Evolutionary conservation across 92 coral and sea anemone genomes (phyloP), one percentile per base, ranked within the genome.

Genomic region (Pocillopora meandrina): DNA sequence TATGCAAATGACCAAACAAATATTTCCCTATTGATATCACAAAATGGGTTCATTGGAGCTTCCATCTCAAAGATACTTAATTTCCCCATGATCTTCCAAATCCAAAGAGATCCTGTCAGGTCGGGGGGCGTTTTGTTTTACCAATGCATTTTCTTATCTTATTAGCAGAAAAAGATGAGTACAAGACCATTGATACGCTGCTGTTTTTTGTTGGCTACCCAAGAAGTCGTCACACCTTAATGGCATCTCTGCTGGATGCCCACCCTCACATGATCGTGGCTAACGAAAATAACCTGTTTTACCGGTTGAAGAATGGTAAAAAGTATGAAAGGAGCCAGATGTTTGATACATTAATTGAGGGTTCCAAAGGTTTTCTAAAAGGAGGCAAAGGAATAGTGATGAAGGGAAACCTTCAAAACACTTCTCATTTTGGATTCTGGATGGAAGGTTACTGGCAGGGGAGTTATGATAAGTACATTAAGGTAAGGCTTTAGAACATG

Each of bases 381-480:
- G 77, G 63, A 17, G 77, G 77, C 0, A 73, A 73, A 52, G 77
- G 77, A 2, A 73, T 73, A 2, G 62, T 55, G 63, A 73, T 73
- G 77, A 10, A 34, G 0, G 77, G 77, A 52, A 73, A 73, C 56
- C 77, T 73, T 73, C 77, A 73, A 56, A 73, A 73, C 77, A 73
- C 77, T 19, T 7, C 62, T 10, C 77, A 73, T 73, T 73, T 73
- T 55, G 77, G 77, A 21, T 73, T 73, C 77, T 73, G 23, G 34
- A 73, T 73, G 77, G 18, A 73, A 73, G 77, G 62, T 9, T 73
- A 73, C 61, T 73, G 77, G 77, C 77, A 73, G n/a, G 77, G 77
- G 16, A 19, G 61, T 36, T 73, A 52, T 56, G 77, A 73, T 61
- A 73, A 73, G 26, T 73, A 73, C 36, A 73, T 73, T 58, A 12